A percentile compares a stretch with the other conserved stretches of the same genome.
phyloP scores from a whole-genome alignment of 2,797 vertebrate genomes.

The Rhodeus uyekii region DNA sequence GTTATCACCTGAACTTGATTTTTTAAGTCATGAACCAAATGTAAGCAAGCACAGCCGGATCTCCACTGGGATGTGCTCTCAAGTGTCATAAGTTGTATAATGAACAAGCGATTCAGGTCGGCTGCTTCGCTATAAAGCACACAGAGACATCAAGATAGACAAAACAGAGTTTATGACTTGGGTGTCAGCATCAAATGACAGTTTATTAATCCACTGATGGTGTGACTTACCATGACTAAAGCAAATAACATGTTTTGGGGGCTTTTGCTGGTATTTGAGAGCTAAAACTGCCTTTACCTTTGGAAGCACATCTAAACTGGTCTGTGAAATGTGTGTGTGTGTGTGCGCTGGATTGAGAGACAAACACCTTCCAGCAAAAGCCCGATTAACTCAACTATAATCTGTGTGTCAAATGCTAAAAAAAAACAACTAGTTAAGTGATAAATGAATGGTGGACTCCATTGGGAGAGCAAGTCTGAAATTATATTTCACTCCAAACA shows the following conservation, averaged over 20 bases:
- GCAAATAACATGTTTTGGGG: conserved; percentile 70
- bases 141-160: conserved; percentile 99
- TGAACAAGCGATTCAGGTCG: conserved; percentile 99
- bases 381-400: conserved; percentile 80
- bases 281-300: conserved; percentile 52
- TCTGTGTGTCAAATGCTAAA: conserved; percentile 81
- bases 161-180: conserved; percentile 99
- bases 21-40: conserved; percentile 99
- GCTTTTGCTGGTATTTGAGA: conserved; percentile 81
- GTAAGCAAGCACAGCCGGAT: conserved; percentile 99
- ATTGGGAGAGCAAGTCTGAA: conserved; percentile 73
- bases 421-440: conserved; percentile 59
- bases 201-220: conserved; percentile 84
- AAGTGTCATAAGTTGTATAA: conserved; percentile 99
- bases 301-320: background rate
- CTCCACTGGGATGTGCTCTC: conserved; percentile 99
- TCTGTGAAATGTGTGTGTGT: background rate
- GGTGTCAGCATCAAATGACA: conserved; percentile 96
- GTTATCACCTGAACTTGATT: conserved; percentile 99
- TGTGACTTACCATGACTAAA: conserved; percentile 89
- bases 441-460: conserved; percentile 67
- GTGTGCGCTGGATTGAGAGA: conserved; percentile 44
- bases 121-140: conserved; percentile 99
- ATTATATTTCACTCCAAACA: conserved; percentile 63
- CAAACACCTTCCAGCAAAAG: conserved; percentile 81